Evolutionary conservation across 1,140 invertebrate genomes (phyloP), one percentile per base, ranked within the genome.

Genomic region (Drosophila serrata): DNA sequence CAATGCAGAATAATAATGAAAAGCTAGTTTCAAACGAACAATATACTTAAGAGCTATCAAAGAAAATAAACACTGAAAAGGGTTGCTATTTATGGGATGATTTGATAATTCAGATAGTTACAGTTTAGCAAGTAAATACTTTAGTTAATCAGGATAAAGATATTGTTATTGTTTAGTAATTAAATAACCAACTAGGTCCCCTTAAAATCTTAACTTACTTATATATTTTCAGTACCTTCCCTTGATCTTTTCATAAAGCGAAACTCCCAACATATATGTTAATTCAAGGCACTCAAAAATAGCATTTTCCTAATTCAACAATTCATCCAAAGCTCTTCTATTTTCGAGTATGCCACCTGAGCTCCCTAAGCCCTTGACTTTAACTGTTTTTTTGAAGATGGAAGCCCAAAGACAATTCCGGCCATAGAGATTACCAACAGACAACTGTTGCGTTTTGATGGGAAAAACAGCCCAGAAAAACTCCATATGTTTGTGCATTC

Each of bases 401-500:
- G 33, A 13, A 40, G 39, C 51, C 68, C 51, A 70, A 48, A 73
- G 69, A 59, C 69, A 70, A 70, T 57, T 42, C 49, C 42, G 8
- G 43, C 0, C 51, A 22, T 24, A 48, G 51, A 59, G 68, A 58
- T 72, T 72, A 58, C 51, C 7, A 11, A 11, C n/a, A 57, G 24
- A 29, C 74, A 77, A 77, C 74, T 77, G 74, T 77, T 77, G 74
- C 74, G 55, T 56, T 56, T 76, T 76, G 72, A 65, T 58, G 72
- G 51, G 72, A 33, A 43, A 58, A 76, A 37, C 40, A 29, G 45
- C 19, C 39, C 29, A 40, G n/a, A 46, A 73, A 12, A 33, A 39
- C 27, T n/a, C 27, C 46, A 72, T 57, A 40, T 57, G 40, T 48
- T 19, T 19, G 27, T 49, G 49, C 40, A 75, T 56, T 70, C 31